Conservation (phyloP, 2,113 vertebrate species). For the Sinocyclocheilus grahami region DNA sequence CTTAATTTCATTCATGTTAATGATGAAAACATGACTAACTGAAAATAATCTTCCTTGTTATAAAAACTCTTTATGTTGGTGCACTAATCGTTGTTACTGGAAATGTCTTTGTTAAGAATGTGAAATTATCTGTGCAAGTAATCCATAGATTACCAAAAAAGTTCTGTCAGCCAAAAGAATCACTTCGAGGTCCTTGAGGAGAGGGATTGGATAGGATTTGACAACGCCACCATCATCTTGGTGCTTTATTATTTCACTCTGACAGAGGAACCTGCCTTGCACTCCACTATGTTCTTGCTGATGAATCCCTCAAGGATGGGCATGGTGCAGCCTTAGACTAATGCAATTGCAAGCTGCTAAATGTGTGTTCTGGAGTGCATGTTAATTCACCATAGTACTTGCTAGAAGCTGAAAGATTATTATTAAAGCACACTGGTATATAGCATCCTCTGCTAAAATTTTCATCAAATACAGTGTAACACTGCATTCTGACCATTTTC, state of each 20-base stretch:
- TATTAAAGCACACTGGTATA: slow-evolving; percentile 56
- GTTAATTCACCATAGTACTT: slow-evolving; percentile 72
- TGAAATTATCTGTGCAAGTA: background rate
- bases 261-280: slow-evolving; percentile 76
- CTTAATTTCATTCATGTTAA: background rate
- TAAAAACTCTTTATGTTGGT: background rate
- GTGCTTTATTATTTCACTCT: slow-evolving; percentile 83
- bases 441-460: background rate
- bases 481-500: background rate
- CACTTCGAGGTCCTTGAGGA: background rate
- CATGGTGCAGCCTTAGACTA: slow-evolving; percentile 76
- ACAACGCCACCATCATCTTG: slow-evolving; percentile 60
- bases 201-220: slow-evolving; percentile 32
- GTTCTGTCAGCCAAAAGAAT: background rate
- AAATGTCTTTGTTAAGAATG: background rate
- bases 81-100: background rate
- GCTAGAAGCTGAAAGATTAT: slow-evolving; percentile 37
- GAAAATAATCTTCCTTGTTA: background rate
- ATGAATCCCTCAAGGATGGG: slow-evolving; percentile 74
- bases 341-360: slow-evolving; percentile 78
- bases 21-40: background rate
- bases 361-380: slow-evolving; percentile 69
- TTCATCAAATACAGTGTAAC: background rate
- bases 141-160: background rate
- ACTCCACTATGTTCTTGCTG: slow-evolving; percentile 66